Evolutionary conservation across 1,140 invertebrate species (phyloP).

Genomic region (Dreissena rostriformis): DNA sequence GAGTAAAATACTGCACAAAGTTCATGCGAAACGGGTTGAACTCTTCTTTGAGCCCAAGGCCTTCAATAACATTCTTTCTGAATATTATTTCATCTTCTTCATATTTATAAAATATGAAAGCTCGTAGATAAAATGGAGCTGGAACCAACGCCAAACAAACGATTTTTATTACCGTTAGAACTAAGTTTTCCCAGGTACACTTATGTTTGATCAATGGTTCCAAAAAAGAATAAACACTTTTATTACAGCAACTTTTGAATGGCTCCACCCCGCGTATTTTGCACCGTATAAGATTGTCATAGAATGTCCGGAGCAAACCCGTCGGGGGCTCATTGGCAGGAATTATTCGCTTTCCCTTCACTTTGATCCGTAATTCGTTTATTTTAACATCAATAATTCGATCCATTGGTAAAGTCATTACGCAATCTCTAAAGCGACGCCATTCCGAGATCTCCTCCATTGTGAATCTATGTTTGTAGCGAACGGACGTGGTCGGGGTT

Average conservation of each 20-base stretch:
- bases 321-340: slow-evolving; percentile 76
- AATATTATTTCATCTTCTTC: slow-evolving; percentile 71
- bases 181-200: slow-evolving; percentile 73
- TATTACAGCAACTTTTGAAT: slow-evolving; percentile 74
- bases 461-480: slow-evolving; percentile 69
- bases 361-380: slow-evolving; percentile 71
- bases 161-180: slow-evolving; percentile 67
- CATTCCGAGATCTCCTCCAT: slow-evolving; percentile 72
- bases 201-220: slow-evolving; percentile 69
- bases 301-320: slow-evolving; percentile 71
- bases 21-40: slow-evolving; percentile 75
- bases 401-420: slow-evolving; percentile 68
- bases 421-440: slow-evolving; percentile 65
- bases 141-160: slow-evolving; percentile 73
- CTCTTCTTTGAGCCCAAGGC: slow-evolving; percentile 59
- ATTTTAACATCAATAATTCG: slow-evolving; percentile 72
- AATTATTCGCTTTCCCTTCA: slow-evolving; percentile 77
- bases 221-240: slow-evolving; percentile 72
- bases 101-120: slow-evolving; percentile 76
- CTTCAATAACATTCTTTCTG: slow-evolving; percentile 56
- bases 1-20: slow-evolving; percentile 76
- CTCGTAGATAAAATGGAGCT: slow-evolving; percentile 74
- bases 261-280: slow-evolving; percentile 74
- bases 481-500: slow-evolving; percentile 67
- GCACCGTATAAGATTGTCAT: slow-evolving; percentile 75